These are phyloP conservation scores for Formica exsecta DNA, from an alignment of 1,140 invertebrate species.

Conservation along the genomic window DNA sequence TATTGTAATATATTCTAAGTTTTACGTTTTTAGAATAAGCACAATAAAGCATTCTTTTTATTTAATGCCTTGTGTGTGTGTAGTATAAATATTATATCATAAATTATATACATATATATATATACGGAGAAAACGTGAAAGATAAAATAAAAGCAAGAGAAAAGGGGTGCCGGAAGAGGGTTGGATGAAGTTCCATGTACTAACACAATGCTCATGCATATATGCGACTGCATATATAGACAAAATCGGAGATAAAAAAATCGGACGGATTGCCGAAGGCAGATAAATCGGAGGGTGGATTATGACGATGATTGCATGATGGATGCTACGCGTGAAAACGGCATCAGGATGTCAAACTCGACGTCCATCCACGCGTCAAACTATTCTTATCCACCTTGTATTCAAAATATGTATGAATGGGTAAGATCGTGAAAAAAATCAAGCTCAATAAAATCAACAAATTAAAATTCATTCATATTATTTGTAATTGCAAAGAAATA, in stretches of 20 bases:
- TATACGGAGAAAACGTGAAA: constrained; percentile 18
- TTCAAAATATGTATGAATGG: background rate
- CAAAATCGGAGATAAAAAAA: constrained; percentile 13
- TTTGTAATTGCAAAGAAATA: background rate
- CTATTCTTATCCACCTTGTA: background rate
- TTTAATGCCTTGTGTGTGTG: no score
- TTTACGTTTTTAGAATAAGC: background rate
- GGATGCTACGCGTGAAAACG: constrained; percentile 35
- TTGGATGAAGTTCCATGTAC: constrained; percentile 16
- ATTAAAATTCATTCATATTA: constrained; percentile 11
- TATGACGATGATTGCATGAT: constrained; percentile 29
- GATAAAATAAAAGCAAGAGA: constrained; percentile 45
- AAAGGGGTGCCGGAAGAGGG: constrained; percentile 22
- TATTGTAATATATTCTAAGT: background rate
- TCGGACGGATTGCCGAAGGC: constrained; percentile 5
- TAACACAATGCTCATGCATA: constrained; percentile 12
- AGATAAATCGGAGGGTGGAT: constrained; percentile 41
- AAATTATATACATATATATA: background rate
- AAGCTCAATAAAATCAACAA: background rate
- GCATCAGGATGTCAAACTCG: constrained; percentile 32
- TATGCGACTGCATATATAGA: constrained; percentile 43
- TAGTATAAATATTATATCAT: background rate
- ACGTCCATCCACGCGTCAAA: constrained; percentile 9
- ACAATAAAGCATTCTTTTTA: background rate
- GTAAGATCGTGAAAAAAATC: constrained; percentile 2